Base-by-base conservation (phyloP, 2,113 vertebrate genomes). In the Jacana jacana region DNA sequence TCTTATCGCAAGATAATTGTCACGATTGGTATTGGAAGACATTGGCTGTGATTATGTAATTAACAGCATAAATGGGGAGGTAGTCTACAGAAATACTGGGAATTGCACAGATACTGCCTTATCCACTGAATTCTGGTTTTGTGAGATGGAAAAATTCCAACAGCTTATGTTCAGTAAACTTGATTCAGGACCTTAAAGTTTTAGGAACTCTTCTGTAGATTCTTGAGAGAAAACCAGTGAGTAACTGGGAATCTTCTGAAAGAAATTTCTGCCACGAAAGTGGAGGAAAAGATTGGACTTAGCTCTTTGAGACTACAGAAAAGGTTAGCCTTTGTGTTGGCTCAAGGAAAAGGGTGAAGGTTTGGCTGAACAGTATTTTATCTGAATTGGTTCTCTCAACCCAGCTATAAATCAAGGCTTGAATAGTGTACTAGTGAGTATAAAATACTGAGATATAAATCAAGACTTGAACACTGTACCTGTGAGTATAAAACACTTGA, bases 401-500 rank as follows among this genome's bases (percentile, higher is more conserved):
- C 28, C 28, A 65, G 66, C 90, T 69, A 76, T 93, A 95, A 97
- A 97, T 96, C 90, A 94, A 81, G 40, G 48, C 60, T 91, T 84
- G 86, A 85, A 46, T 44, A 88, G 71, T 86, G 40, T 89, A 63
- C 71, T 49, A 60, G 88, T 73, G 83, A 89, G 57, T 49, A 57
- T 78, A 69, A 95, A 94, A 82, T 65, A 86, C 81, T 86, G 73
- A 89, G 72, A 81, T 69, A 96, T 95, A 97, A 96, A 97, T 97
- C 91, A 97, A 46, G 72, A 39, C 70, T 75, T 85, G 69, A 89
- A 25, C 79, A 88, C 75, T 91, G 81, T 93, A 95, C 96, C 94
- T 96, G 93, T 91, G 88, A 94, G 93, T 95, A 95, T 95, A 97
- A 96, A 95, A 95, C 81, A 86, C 80, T 95, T 75, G 91, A 94